Conservation (phyloP, 1,140 invertebrate genomes). For the Eupristina koningsbergeri region DNA sequence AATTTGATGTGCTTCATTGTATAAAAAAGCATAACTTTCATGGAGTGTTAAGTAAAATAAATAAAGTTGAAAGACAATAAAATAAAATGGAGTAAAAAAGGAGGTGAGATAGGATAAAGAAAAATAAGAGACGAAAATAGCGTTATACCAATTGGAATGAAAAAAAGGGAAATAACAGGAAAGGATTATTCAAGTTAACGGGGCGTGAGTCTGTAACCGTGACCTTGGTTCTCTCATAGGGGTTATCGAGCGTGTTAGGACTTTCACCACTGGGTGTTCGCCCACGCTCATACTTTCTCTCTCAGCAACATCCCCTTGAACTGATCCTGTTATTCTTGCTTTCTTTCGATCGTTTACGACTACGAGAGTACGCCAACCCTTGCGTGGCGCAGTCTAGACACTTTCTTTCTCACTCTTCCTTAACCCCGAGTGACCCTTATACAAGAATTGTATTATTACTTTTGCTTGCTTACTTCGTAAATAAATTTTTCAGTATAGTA, state of each 20-base stretch:
- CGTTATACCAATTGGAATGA: constrained; percentile 49
- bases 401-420: background rate
- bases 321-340: constrained; percentile 13
- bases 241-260: constrained; percentile 67
- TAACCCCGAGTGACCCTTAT: background rate
- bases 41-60: background rate
- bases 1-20: too few species aligned
- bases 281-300: constrained; percentile 68
- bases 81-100: background rate
- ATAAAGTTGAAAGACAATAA: background rate
- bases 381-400: constrained; percentile 60
- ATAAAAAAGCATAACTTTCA: background rate
- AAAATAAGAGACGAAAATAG: constrained; percentile 41
- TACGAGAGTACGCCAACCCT: constrained; percentile 28
- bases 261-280: constrained; percentile 68
- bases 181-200: constrained; percentile 54
- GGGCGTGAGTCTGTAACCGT: constrained; percentile 64
- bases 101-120: background rate
- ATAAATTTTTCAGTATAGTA: background rate
- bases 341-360: constrained; percentile 51
- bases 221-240: constrained; percentile 64
- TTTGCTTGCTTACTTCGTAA: background rate
- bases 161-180: constrained; percentile 42
- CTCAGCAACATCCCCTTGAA: constrained; percentile 70
- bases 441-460: background rate